These are phyloP conservation scores for Trypoxylus dichotomus DNA, from an alignment of 1,140 invertebrate species.

Conservation along the genomic window DNA sequence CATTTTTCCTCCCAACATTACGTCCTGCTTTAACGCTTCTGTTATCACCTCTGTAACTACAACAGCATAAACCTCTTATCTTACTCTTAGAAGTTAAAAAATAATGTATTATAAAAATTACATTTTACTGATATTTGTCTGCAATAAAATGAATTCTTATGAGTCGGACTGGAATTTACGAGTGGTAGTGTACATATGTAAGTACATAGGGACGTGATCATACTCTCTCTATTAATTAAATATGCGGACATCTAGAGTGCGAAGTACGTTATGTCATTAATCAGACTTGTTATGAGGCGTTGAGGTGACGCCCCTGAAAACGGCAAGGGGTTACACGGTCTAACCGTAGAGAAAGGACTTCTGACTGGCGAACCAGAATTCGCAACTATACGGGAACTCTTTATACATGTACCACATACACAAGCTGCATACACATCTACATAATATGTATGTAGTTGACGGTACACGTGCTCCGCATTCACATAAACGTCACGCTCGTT, in stretches of 20 bases:
- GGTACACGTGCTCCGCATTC: conserved; percentile 24
- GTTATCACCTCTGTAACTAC: too few species aligned
- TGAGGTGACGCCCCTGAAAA: conserved; percentile 23
- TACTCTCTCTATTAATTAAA: conserved; percentile 10
- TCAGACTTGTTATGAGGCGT: conserved; percentile 25
- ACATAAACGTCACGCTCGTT: conserved; percentile 24
- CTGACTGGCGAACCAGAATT: neutral
- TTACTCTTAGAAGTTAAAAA: too few species aligned
- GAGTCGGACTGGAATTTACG: too few species aligned
- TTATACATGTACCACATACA: neutral
- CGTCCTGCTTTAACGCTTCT: too few species aligned
- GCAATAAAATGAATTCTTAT: too few species aligned
- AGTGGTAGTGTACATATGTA: too few species aligned
- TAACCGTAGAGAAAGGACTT: conserved; percentile 7
- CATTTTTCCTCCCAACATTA: too few species aligned
- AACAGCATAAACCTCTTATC: too few species aligned
- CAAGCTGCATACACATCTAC: neutral
- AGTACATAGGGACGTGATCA: neutral
- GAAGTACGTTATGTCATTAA: conserved; percentile 28
- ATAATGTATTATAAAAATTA: too few species aligned
- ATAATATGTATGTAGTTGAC: neutral
- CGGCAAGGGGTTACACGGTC: conserved; percentile 24
- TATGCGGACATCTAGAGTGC: conserved; percentile 24
- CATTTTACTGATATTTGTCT: too few species aligned
- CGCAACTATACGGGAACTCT: neutral